A percentile compares a stretch with the other conserved stretches of the same genome.
Evolutionary conservation across 2,113 vertebrate genomes (phyloP).

Genomic region (Tachysurus fulvidraco): DNA sequence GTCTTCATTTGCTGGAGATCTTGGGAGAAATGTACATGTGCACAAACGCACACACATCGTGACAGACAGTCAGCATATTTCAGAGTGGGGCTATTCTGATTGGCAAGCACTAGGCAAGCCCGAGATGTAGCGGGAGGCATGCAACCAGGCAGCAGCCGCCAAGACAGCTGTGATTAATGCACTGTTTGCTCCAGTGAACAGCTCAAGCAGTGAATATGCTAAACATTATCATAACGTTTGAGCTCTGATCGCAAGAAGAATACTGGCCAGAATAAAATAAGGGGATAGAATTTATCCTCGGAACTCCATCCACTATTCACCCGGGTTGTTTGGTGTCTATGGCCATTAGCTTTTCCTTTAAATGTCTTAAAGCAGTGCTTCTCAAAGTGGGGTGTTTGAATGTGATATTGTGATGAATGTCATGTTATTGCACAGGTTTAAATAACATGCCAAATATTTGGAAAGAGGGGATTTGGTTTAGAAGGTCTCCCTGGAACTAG

Average conservation of each 20-base stretch:
- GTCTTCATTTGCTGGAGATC: background rate
- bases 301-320: slow-evolving; percentile 31
- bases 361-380: background rate
- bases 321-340: background rate
- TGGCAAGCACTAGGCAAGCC: slow-evolving; percentile 9
- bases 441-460: background rate
- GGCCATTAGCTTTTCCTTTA: background rate
- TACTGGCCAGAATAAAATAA: slow-evolving; percentile 3
- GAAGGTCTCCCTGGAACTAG: background rate
- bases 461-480: background rate
- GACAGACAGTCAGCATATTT: slow-evolving; percentile 32
- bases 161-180: slow-evolving; percentile 79
- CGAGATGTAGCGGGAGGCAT: slow-evolving; percentile 2
- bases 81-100: slow-evolving; percentile 25
- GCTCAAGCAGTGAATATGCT: slow-evolving; percentile 67
- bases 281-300: slow-evolving; percentile 70
- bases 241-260: slow-evolving; percentile 60
- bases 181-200: slow-evolving; percentile 67
- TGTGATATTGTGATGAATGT: background rate
- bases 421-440: background rate
- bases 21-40: background rate
- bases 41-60: background rate
- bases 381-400: background rate
- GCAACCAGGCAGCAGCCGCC: slow-evolving; percentile 43
- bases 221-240: slow-evolving; percentile 75